phyloP scores from a whole-genome alignment of 1,140 invertebrate genomes.

The Diabrotica virgifera region DNA sequence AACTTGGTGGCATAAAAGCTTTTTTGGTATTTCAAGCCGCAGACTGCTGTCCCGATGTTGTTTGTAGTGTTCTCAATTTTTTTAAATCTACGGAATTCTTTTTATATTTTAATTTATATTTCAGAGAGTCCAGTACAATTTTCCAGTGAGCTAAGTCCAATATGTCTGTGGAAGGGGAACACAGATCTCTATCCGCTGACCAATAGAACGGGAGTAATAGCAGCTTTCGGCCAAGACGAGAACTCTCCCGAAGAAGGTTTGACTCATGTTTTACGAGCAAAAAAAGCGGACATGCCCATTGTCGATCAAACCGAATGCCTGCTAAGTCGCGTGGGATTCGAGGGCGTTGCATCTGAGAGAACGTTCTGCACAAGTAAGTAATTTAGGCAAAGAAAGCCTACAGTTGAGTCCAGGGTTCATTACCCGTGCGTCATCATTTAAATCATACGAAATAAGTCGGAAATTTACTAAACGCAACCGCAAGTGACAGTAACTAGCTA shows the following conservation, averaged over 20 bases:
- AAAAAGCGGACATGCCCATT: constrained; percentile 54
- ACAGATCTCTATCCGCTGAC: constrained; percentile 44
- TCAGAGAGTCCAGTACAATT: constrained; percentile 30
- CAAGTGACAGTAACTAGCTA: too few relatives aligned
- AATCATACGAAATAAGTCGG: too few relatives aligned
- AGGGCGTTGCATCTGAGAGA: constrained; percentile 54
- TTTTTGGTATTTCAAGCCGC: too few relatives aligned
- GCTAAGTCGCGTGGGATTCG: constrained; percentile 53
- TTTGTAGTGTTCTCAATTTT: too few relatives aligned
- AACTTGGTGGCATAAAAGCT: too few relatives aligned
- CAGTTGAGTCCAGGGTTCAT: too few relatives aligned
- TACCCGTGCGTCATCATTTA: too few relatives aligned
- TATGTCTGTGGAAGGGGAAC: constrained; percentile 56
- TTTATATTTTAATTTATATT: constrained; percentile 7
- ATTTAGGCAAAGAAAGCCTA: too few relatives aligned
- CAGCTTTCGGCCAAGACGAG: constrained; percentile 61
- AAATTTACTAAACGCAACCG: too few relatives aligned
- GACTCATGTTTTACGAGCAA: constrained; percentile 50
- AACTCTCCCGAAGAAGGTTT: constrained; percentile 37
- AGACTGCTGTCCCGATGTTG: too few relatives aligned
- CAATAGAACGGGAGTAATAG: constrained; percentile 41
- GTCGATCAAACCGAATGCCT: constrained; percentile 57
- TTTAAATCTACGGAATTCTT: too few relatives aligned
- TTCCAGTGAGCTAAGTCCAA: constrained; percentile 49
- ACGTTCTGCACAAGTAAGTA: constrained; percentile 57